Conservation (phyloP, 2,797 vertebrate species). For the Gambelia wislizenii region DNA sequence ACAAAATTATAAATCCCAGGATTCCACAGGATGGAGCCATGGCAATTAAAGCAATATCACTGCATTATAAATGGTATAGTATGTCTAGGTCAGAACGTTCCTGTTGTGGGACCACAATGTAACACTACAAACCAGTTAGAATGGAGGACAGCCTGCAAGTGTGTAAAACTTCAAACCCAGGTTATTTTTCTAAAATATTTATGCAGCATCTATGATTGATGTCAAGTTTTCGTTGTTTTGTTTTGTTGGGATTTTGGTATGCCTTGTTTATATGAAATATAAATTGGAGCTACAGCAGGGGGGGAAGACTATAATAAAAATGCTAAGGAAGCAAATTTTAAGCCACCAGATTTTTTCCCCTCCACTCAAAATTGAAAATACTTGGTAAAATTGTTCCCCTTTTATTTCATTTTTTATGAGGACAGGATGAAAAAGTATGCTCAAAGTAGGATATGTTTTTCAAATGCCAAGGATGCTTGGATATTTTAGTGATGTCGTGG, state of each 20-base stretch:
- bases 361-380: constrained; percentile 3
- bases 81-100: neutral
- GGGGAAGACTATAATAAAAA: constrained; percentile 37
- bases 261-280: constrained; percentile 30
- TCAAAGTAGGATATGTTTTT: constrained; percentile 14
- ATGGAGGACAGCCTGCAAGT: neutral
- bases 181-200: constrained; percentile 40
- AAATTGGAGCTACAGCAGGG: constrained; percentile 22
- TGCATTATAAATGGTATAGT: too few species aligned
- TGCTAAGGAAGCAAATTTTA: constrained; percentile 35
- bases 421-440: constrained; percentile 51
- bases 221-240: constrained; percentile 17
- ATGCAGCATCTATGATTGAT: constrained; percentile 32
- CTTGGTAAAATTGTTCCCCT: constrained; percentile 21
- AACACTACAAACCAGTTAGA: neutral
- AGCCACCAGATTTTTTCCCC: constrained; percentile 22
- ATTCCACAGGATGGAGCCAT: too few species aligned
- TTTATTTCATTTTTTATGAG: constrained; percentile 55
- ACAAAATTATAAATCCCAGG: too few species aligned
- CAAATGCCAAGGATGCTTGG: constrained; percentile 40
- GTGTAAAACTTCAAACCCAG: neutral
- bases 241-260: neutral
- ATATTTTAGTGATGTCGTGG: constrained; percentile 14
- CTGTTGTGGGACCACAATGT: neutral
- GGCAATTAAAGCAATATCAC: too few species aligned